A percentile compares a stretch with the other conserved stretches of the same genome.
Conservation (phyloP, 2,113 vertebrate genomes). For the Dicaeum eximium region DNA sequence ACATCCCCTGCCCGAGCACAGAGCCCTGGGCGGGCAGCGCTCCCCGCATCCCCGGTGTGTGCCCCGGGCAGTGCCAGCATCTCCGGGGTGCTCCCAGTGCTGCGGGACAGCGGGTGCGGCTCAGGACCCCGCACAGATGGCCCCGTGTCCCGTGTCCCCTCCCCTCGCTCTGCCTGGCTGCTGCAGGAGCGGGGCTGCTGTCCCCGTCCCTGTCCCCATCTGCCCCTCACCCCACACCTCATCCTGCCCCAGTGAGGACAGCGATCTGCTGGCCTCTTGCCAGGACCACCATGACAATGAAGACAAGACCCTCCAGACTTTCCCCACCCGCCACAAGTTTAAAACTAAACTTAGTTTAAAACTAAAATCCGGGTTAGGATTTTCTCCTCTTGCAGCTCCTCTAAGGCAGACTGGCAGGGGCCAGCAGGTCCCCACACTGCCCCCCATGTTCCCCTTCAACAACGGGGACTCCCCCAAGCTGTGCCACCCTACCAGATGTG, state of each 20-base stretch:
- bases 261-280: neutral
- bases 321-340: neutral
- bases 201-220: neutral
- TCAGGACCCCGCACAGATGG: neutral
- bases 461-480: rapidly evolving
- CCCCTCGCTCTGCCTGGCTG: neutral
- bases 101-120: rapidly evolving
- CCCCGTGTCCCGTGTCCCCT: neutral
- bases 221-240: neutral
- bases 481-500: neutral
- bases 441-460: rapidly evolving
- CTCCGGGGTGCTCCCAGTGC: rapidly evolving
- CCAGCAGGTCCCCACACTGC: neutral
- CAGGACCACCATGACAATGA: neutral
- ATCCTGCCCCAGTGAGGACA: neutral
- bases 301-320: slow-evolving; percentile 30
- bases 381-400: neutral
- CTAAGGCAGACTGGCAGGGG: neutral
- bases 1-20: rapidly evolving
- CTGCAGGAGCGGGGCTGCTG: neutral
- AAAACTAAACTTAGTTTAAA: slow-evolving; percentile 35
- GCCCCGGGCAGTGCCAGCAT: neutral
- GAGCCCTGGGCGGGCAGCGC: neutral
- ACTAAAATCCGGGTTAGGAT: slow-evolving; percentile 22
- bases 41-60: neutral